Evolutionary conservation across 2,797 vertebrate genomes (phyloP).

Genomic region (Sphenopsis melanotis): DNA sequence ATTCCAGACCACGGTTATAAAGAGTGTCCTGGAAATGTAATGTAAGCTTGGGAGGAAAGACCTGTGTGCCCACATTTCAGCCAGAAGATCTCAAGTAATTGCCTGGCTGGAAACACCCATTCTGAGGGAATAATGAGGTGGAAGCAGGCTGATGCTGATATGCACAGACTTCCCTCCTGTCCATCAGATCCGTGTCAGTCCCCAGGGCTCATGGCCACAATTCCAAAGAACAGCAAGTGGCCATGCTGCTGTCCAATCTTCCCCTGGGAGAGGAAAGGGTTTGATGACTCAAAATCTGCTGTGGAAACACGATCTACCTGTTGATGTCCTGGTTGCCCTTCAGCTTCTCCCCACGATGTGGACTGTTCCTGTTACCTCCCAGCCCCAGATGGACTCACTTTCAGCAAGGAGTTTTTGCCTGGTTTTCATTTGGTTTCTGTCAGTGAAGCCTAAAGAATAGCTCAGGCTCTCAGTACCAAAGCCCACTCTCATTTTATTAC

Average conservation of each 20-base stretch:
- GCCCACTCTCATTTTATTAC: background rate
- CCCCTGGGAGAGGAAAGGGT: background rate
- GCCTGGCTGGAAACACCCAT: background rate
- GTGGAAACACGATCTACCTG: background rate
- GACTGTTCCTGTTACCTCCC: background rate
- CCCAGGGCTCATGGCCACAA: background rate
- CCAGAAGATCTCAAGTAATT: background rate
- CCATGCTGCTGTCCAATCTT: background rate
- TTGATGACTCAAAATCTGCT: background rate
- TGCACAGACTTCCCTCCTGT: background rate
- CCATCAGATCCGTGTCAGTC: background rate
- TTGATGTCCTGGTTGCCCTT: background rate
- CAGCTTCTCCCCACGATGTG: background rate
- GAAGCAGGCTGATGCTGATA: background rate
- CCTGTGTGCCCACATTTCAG: background rate
- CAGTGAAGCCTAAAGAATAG: background rate
- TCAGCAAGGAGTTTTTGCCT: background rate
- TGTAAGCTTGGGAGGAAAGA: background rate
- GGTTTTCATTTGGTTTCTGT: background rate
- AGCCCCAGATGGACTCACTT: background rate
- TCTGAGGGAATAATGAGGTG: background rate
- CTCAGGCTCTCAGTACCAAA: background rate
- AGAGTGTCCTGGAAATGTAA: background rate
- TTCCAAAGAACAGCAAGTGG: background rate
- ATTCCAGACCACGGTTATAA: background rate